Base-by-base conservation (phyloP, 2,888 invertebrate species). In the Athetis lepigone region DNA sequence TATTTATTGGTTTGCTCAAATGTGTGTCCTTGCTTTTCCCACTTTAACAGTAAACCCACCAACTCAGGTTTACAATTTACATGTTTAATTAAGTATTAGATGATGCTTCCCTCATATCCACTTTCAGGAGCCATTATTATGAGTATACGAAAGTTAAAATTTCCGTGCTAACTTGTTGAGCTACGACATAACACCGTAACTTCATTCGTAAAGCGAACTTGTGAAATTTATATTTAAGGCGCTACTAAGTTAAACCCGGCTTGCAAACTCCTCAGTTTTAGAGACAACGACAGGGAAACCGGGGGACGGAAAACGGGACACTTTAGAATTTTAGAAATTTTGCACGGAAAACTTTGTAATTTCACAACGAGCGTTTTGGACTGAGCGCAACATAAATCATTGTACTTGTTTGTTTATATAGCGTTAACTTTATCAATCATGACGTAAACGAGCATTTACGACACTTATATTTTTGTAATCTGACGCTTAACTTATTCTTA, bases 311-410 rank as follows among this genome's bases (percentile, higher is more conserved):
- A 83, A 85, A 82, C 81, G 85, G 88, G 86, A 88, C 91, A 89
- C 89, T 93, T 92, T 88, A 91, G 89, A 92, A 93, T 92, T 94
- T 93, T 91, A 91, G 92, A 92, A 92, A 92, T 90, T 92, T 90
- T 86, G 86, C 85, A 75, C 85, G 86, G 84, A 85, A 80, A 93
- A 93, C 90, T 93, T 92, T 77, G 87, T 87, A 89, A 91, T 91
- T 91, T 88, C 81, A 71, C 81, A 71, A 84, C 75, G 79, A 82
- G 81, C 85, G 79, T 83, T 84, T 88, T 77, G 88, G 88, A 88
- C 88, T 85, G 80, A 82, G 77, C 83, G 73, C 82, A 83, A 89
- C 88, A 90, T 91, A 90, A 92, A 92, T 92, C 91, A 92, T 91
- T 87, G 86, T 86, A 82, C 79, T 85, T 83, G 80, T 84, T 86